phyloP scores from a whole-genome alignment of 1,140 invertebrate genomes.

The Pseudomyrmex cubaensis region DNA sequence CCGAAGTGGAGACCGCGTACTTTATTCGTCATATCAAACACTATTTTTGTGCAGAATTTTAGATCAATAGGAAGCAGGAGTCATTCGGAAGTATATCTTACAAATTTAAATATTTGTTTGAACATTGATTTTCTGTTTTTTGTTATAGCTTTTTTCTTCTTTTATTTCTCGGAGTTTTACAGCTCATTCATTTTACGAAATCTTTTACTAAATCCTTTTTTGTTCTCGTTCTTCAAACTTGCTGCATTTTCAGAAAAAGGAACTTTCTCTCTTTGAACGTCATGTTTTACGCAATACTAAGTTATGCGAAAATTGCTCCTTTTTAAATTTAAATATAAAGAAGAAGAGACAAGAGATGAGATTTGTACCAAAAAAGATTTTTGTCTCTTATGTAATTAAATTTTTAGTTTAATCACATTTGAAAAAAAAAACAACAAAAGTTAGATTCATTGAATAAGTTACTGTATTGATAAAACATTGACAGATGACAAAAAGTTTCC shows the following conservation, averaged over 20 bases:
- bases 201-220: constrained; percentile 7
- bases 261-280: constrained; percentile 78
- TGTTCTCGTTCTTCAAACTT: too few species aligned
- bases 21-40: too few species aligned
- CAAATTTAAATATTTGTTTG: too few species aligned
- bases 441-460: neutral
- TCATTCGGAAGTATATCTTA: too few species aligned
- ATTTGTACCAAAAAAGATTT: constrained; percentile 56
- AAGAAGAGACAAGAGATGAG: constrained; percentile 48
- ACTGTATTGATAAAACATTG: constrained; percentile 56
- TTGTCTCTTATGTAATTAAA: constrained; percentile 61
- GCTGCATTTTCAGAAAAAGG: constrained; percentile 5
- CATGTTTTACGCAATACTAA: constrained; percentile 80
- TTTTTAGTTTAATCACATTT: constrained; percentile 67
- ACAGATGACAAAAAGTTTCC: constrained; percentile 59
- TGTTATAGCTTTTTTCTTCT: neutral
- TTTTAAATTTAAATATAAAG: constrained; percentile 78
- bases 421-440: constrained; percentile 65
- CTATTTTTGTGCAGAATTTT: too few species aligned
- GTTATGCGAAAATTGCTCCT: constrained; percentile 79
- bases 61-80: too few species aligned
- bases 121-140: too few species aligned
- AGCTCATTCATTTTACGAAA: constrained; percentile 51
- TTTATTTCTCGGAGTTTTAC: constrained; percentile 33
- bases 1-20: too few species aligned